phyloP scores from a whole-genome alignment of 2,797 vertebrate species.

The Crenichthys baileyi region DNA sequence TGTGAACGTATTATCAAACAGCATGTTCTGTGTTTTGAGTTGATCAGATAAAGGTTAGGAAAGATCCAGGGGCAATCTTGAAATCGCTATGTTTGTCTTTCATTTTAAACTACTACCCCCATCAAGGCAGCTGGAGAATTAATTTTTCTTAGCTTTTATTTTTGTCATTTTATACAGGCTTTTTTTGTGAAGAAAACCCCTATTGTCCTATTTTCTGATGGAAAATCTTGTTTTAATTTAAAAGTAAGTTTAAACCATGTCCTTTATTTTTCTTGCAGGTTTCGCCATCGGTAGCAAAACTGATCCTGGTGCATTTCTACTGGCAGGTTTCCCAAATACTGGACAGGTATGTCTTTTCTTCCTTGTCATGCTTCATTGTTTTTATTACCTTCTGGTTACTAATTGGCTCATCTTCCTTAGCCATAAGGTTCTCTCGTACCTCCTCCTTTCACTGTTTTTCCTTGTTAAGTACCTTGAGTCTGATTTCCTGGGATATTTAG shows the following conservation, averaged over 20 bases:
- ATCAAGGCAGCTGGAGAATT: background rate
- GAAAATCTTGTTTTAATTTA: slow-evolving; percentile 2
- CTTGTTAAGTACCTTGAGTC: background rate
- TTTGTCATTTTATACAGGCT: background rate
- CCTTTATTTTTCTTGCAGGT: slow-evolving; percentile 78
- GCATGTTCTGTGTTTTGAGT: background rate
- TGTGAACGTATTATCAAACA: background rate
- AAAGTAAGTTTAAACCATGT: background rate
- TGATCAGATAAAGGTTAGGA: background rate
- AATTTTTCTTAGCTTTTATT: background rate
- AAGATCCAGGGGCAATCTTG: background rate
- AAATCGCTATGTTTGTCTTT: background rate
- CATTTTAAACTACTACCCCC: background rate
- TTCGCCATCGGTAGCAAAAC: slow-evolving; percentile 94
- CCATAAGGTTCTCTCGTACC: background rate
- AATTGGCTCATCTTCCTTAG: background rate
- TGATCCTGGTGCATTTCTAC: slow-evolving; percentile 98
- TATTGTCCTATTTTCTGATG: background rate
- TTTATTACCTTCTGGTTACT: background rate
- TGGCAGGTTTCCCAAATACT: slow-evolving; percentile 97
- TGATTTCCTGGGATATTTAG: background rate
- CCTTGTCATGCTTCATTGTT: background rate
- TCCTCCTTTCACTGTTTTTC: background rate
- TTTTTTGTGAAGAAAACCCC: background rate
- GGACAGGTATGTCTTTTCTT: slow-evolving; percentile 88